Evolutionary conservation across 2,113 vertebrate genomes (phyloP).

Genomic region (Reinhardtius hippoglossoides): DNA sequence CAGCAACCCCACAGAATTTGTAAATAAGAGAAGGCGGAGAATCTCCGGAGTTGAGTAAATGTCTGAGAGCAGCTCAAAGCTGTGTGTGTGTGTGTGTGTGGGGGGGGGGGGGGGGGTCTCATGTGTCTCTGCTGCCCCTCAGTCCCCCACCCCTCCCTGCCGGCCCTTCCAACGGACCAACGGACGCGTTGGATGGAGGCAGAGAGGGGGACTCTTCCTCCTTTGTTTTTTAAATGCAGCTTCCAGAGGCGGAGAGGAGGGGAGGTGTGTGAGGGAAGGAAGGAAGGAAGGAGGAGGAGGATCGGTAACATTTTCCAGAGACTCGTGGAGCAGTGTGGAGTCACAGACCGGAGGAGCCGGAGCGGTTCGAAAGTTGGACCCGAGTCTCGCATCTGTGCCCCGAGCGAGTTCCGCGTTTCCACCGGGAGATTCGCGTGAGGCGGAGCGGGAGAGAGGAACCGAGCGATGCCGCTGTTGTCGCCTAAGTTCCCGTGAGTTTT

Average conservation of each 20-base stretch:
- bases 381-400: not conserved
- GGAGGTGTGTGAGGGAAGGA: constrained; percentile 2
- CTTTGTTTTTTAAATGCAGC: constrained; percentile 43
- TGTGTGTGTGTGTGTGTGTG: not conserved
- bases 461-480: constrained; percentile 15
- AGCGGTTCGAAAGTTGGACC: not conserved
- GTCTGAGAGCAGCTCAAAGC: too few species aligned
- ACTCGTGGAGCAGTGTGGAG: not conserved
- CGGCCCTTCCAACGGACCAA: constrained; percentile 35
- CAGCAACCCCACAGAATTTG: too few species aligned
- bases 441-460: not conserved
- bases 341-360: constrained; percentile 3
- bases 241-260: not conserved
- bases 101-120: not conserved
- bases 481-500: not conserved
- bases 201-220: constrained; percentile 35
- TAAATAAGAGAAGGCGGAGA: too few species aligned
- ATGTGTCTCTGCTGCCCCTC: not conserved
- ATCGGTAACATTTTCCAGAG: constrained; percentile 34
- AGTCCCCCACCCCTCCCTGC: not conserved
- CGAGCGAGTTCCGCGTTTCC: not conserved
- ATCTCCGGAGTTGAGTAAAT: too few species aligned
- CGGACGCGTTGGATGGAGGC: constrained; percentile 41
- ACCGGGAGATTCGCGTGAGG: not conserved
- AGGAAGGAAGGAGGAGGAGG: not conserved